Conservation (phyloP, 1,140 invertebrate genomes). For the Aphis gossypii region DNA sequence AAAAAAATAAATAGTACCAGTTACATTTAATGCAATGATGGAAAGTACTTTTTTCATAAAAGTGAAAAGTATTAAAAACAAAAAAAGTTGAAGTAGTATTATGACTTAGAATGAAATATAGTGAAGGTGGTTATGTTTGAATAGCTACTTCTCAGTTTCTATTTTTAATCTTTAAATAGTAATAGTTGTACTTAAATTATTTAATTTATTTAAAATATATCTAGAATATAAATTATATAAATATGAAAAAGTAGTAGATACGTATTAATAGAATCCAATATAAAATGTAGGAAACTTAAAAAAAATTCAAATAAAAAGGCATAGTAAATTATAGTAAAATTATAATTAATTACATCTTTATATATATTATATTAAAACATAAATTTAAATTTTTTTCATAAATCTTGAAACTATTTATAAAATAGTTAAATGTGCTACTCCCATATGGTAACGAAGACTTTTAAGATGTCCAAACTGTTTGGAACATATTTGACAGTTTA, state of each 20-base stretch:
- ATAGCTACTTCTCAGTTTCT: background rate
- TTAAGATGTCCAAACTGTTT: conserved; percentile 62
- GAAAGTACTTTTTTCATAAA: background rate
- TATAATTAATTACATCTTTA: background rate
- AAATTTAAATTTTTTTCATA: background rate
- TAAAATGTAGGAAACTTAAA: background rate
- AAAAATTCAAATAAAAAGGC: too few relatives aligned
- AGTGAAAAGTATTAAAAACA: background rate
- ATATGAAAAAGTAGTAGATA: background rate
- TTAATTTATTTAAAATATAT: background rate
- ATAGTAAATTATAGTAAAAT: too few relatives aligned
- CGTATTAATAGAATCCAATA: background rate
- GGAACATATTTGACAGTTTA: conserved; percentile 61
- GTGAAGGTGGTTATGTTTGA: background rate
- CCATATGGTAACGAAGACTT: conserved; percentile 61
- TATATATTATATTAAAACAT: background rate
- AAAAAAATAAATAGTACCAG: too few relatives aligned
- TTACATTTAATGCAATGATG: background rate
- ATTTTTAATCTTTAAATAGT: background rate
- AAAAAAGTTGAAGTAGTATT: background rate
- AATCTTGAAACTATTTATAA: background rate
- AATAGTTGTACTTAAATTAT: background rate
- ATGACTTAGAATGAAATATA: background rate
- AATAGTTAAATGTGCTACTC: conserved; percentile 53
- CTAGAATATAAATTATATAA: background rate